phyloP scores from a whole-genome alignment of 2,888 invertebrate species.

The Latrodectus hesperus region DNA sequence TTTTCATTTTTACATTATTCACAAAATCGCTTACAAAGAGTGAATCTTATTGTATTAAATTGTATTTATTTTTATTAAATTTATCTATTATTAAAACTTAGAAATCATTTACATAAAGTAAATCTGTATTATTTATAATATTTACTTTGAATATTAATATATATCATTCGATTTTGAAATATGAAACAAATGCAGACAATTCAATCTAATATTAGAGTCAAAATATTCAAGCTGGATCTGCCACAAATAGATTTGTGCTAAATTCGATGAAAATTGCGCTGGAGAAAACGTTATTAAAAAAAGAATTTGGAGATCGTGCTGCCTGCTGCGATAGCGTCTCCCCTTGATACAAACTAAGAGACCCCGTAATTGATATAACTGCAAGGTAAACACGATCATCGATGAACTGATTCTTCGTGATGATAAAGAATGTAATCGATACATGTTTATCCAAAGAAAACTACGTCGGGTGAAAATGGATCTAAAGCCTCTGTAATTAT shows the following conservation, averaged over 20 bases:
- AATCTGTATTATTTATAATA: too few species aligned
- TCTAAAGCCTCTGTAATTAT: slow-evolving; percentile 28
- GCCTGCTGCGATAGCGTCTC: background rate
- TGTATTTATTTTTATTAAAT: too few species aligned
- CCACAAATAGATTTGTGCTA: background rate
- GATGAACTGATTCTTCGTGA: slow-evolving; percentile 21
- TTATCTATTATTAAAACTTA: too few species aligned
- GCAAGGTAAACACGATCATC: slow-evolving; percentile 57
- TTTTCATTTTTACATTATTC: too few species aligned
- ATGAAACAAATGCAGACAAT: background rate
- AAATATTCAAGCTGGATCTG: background rate
- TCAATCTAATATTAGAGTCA: background rate
- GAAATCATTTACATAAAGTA: too few species aligned
- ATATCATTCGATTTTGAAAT: too few species aligned
- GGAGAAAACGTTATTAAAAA: too few species aligned
- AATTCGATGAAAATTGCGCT: background rate
- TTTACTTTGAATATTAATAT: too few species aligned
- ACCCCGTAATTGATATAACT: slow-evolving; percentile 45
- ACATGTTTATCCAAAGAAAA: slow-evolving; percentile 27
- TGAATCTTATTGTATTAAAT: too few species aligned
- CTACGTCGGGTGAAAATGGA: slow-evolving; percentile 42
- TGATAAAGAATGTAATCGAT: slow-evolving; percentile 53
- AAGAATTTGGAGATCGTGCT: background rate
- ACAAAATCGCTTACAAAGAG: too few species aligned
- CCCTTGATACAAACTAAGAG: background rate